phyloP scores from a whole-genome alignment of 2,797 vertebrate genomes.

The Philypnodon macrostomus region DNA sequence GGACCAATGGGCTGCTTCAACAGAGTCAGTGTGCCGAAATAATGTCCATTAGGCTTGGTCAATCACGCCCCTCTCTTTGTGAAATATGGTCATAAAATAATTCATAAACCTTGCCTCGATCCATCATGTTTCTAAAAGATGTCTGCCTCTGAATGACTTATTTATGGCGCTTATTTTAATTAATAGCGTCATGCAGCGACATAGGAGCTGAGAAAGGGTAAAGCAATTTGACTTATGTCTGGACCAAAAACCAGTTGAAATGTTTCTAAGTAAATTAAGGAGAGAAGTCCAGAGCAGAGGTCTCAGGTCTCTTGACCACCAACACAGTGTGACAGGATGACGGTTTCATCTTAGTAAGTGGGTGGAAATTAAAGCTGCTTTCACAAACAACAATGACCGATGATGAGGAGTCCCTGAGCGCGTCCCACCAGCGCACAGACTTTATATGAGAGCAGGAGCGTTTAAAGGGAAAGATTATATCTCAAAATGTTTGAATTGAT shows the following conservation, averaged over 20 bases:
- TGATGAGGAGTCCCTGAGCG: conserved; percentile 23
- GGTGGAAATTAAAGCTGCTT: conserved; percentile 29
- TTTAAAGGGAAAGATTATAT: too few relatives aligned
- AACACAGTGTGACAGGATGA: conserved; percentile 22
- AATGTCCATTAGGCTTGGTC: conserved; percentile 89
- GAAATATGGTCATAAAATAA: conserved; percentile 69
- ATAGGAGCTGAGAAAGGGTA: conserved; percentile 46
- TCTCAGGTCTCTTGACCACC: conserved; percentile 39
- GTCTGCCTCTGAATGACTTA: conserved; percentile 51
- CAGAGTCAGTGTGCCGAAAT: conserved; percentile 88
- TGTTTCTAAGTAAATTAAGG: conserved; percentile 50
- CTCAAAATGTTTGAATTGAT: too few relatives aligned
- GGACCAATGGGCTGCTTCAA: conserved; percentile 71
- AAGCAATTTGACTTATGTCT: conserved; percentile 46
- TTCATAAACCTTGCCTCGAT: conserved; percentile 63
- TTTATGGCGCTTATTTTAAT: conserved; percentile 58
- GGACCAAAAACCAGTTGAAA: conserved; percentile 1
- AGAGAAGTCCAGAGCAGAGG: conserved; percentile 17
- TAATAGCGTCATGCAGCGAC: conserved; percentile 39
- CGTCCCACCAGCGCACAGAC: conserved; percentile 29
- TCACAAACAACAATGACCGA: conserved; percentile 31
- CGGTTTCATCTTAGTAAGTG: conserved; percentile 40
- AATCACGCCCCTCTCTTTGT: conserved; percentile 74
- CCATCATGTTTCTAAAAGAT: conserved; percentile 64
- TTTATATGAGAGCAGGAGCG: too few relatives aligned